These are phyloP conservation scores for Microcebus lehilahytsara DNA, from an alignment of 2,113 vertebrate genomes.

Conservation along the genomic window DNA sequence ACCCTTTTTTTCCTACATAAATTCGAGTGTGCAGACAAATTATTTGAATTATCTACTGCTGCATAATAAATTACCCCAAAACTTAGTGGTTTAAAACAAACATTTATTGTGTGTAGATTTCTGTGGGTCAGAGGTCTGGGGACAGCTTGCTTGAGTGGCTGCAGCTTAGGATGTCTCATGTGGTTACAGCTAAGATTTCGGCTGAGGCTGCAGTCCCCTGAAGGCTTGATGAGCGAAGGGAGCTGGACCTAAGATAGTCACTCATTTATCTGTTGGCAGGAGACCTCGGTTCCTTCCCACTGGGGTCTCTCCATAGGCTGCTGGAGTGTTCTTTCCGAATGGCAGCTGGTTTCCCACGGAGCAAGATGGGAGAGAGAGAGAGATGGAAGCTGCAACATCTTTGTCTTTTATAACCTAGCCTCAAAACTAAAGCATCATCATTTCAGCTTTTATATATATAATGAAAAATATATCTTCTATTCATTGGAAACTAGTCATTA, in stretches of 20 bases:
- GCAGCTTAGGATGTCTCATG: neutral
- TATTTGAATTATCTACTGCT: neutral
- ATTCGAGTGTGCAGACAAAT: neutral
- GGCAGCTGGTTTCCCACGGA: neutral
- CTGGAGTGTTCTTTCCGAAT: neutral
- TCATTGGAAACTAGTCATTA: neutral
- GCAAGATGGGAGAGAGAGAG: neutral
- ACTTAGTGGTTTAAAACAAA: conserved; percentile 1
- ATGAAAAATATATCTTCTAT: neutral
- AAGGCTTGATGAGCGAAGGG: neutral
- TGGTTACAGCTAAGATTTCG: neutral
- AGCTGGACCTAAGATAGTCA: neutral
- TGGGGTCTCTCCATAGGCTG: neutral
- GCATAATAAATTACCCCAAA: neutral
- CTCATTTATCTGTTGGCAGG: neutral
- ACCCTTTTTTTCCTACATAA: neutral
- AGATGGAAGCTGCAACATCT: neutral
- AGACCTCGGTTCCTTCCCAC: neutral
- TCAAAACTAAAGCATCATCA: neutral
- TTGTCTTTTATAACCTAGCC: neutral
- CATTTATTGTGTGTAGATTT: neutral
- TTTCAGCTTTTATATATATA: neutral
- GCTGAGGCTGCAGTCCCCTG: neutral
- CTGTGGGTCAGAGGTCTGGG: neutral
- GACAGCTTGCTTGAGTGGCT: neutral